Percentiles rank a stretch among this genome's conserved stretches.
Conservation (phyloP, 2,888 invertebrate genomes). For the Eupithecia inturbata region DNA sequence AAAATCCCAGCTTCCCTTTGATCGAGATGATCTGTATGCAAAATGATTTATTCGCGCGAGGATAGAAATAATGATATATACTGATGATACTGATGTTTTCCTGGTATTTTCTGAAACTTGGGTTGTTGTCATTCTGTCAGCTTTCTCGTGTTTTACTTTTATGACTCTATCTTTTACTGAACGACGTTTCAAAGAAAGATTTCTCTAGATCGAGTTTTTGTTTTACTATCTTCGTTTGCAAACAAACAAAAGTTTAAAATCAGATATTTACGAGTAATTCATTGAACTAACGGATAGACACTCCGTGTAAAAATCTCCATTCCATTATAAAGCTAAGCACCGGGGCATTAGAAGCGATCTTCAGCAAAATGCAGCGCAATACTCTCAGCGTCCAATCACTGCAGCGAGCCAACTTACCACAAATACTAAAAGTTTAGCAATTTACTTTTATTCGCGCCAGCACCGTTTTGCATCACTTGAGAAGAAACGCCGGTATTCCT, state of each 20-base stretch:
- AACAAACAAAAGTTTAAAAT: not conserved
- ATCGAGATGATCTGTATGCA: constrained; percentile 17
- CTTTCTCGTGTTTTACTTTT: not conserved
- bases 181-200: not conserved
- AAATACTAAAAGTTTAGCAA: constrained; percentile 71
- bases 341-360: constrained; percentile 8
- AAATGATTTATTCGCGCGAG: constrained; percentile 20
- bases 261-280: not conserved
- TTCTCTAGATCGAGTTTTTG: not conserved
- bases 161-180: not conserved
- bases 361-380: constrained; percentile 17
- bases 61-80: constrained; percentile 23
- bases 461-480: constrained; percentile 69
- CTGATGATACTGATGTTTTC: constrained; percentile 18
- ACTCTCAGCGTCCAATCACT: constrained; percentile 44
- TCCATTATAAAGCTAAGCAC: not conserved
- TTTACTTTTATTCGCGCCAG: constrained; percentile 71
- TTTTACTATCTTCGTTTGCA: not conserved
- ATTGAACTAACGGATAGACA: not conserved
- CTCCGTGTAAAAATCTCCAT: not conserved
- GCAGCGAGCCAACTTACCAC: constrained; percentile 47
- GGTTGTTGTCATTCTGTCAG: not conserved
- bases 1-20: constrained; percentile 17
- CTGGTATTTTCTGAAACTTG: constrained; percentile 12
- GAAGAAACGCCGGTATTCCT: constrained; percentile 62